Evolutionary conservation across 1,140 invertebrate species (phyloP).

Genomic region (Hirudo medicinalis): DNA sequence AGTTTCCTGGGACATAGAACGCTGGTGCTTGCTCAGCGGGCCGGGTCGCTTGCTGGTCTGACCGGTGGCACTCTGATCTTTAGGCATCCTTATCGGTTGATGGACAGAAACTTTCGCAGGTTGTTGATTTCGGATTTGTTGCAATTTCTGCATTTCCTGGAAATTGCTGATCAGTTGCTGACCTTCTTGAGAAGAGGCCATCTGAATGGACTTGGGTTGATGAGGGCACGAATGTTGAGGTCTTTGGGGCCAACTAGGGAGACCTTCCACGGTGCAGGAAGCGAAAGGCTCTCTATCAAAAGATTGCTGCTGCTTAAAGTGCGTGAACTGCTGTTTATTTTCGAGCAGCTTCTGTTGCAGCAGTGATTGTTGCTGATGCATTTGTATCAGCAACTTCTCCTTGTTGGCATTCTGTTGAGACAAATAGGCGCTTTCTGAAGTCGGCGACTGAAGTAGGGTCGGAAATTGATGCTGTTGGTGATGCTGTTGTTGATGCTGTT

Average conservation of each 20-base stretch:
- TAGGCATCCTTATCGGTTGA: too few species aligned
- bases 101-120: too few species aligned
- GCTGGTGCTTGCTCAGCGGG: not conserved
- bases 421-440: too few species aligned
- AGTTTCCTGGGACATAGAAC: not conserved
- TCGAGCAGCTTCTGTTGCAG: not conserved
- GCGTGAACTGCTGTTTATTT: not conserved
- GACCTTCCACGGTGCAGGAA: not conserved
- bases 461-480: not conserved
- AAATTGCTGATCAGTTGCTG: too few species aligned
- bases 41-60: not conserved
- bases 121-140: too few species aligned
- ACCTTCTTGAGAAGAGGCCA: not conserved
- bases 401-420: not conserved
- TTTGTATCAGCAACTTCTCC: not conserved
- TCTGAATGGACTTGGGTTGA: not conserved
- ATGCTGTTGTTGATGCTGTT: not conserved
- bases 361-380: constrained; percentile 4
- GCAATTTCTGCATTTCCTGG: too few species aligned
- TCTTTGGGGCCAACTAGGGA: not conserved
- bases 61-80: too few species aligned
- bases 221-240: not conserved
- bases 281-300: not conserved
- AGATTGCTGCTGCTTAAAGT: not conserved
- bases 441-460: not conserved